These are phyloP conservation scores for Sander lucioperca DNA, from an alignment of 2,113 vertebrate genomes.

Conservation along the genomic window DNA sequence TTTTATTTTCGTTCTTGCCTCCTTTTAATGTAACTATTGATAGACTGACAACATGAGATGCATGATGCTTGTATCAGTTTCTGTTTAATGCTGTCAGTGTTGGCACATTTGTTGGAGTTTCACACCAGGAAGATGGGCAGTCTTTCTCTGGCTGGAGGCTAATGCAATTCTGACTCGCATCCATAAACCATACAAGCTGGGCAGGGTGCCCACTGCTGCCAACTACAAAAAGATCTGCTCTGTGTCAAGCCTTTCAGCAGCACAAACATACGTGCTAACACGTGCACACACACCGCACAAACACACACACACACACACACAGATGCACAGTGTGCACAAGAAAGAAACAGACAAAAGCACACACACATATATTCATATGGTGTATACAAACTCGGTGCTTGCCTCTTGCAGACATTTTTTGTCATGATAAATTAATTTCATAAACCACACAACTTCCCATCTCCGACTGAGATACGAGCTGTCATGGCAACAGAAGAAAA, in stretches of 20 bases:
- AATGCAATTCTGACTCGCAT: constrained; percentile 61
- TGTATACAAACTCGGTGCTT: background rate
- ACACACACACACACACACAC: background rate
- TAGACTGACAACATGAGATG: constrained; percentile 56
- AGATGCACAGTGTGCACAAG: constrained; percentile 8
- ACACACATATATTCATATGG: background rate
- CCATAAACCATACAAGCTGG: constrained; percentile 64
- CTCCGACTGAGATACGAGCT: constrained; percentile 58
- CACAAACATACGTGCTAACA: constrained; percentile 45
- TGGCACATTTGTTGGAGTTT: constrained; percentile 54
- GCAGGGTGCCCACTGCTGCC: constrained; percentile 61
- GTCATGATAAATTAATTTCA: constrained; percentile 59
- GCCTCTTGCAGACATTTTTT: constrained; percentile 43
- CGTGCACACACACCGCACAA: constrained; percentile 18
- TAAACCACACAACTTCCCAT: constrained; percentile 24
- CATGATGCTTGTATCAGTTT: constrained; percentile 50
- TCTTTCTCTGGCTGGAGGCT: constrained; percentile 56
- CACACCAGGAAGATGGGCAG: constrained; percentile 65
- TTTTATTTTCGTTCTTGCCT: constrained; percentile 57
- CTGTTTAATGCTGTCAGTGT: constrained; percentile 43
- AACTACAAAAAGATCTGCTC: constrained; percentile 64
- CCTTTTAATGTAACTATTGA: constrained; percentile 55
- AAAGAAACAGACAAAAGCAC: constrained; percentile 6
- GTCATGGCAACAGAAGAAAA: constrained; percentile 72
- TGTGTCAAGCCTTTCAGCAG: constrained; percentile 64